A percentile compares a stretch with the other conserved stretches of the same genome.
Conservation (phyloP, 2,888 invertebrate species). For the Eupithecia pulchellata region DNA sequence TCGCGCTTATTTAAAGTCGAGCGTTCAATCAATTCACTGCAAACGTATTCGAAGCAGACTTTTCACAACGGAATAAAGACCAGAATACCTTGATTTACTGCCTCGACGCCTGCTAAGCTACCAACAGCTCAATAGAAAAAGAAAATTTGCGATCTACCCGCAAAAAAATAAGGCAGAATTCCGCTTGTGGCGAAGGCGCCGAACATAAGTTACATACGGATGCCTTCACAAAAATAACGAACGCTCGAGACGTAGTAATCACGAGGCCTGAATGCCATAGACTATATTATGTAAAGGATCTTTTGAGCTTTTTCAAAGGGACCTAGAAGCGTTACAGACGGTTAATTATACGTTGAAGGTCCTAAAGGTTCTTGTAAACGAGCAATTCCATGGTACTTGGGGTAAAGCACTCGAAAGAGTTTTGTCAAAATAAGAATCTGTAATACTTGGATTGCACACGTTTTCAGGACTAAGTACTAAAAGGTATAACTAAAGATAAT, state of each 20-base stretch:
- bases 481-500: no score
- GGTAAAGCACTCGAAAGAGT: not conserved
- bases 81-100: conserved; percentile 59
- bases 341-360: conserved; percentile 72
- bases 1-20: conserved; percentile 40
- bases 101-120: conserved; percentile 58
- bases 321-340: conserved; percentile 67
- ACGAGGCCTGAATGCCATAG: conserved; percentile 73
- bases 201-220: conserved; percentile 75
- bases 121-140: conserved; percentile 38
- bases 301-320: conserved; percentile 75
- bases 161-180: conserved; percentile 48
- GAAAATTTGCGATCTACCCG: conserved; percentile 27
- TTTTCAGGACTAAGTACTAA: no score
- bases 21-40: conserved; percentile 36
- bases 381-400: not conserved
- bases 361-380: not conserved
- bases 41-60: conserved; percentile 29
- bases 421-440: not conserved
- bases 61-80: conserved; percentile 58
- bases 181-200: conserved; percentile 48
- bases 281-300: conserved; percentile 78
- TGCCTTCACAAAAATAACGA: conserved; percentile 85
- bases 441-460: not conserved
- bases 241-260: conserved; percentile 73